phyloP scores from a whole-genome alignment of 2,888 invertebrate species.

The Ochropleura plecta region DNA sequence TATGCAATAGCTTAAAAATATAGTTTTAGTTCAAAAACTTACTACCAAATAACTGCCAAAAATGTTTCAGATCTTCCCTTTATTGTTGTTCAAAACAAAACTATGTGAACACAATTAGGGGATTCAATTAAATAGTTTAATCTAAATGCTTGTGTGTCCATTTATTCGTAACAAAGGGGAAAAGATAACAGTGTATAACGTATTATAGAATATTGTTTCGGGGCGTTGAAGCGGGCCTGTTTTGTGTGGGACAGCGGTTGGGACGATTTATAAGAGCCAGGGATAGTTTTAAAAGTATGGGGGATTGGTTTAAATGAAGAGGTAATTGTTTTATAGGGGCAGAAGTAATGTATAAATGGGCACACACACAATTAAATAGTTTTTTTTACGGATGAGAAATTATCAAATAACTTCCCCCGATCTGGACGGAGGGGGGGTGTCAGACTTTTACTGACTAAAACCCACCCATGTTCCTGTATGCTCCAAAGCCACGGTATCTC shows the following conservation, averaged over 20 bases:
- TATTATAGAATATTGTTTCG: slow-evolving; percentile 77
- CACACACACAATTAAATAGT: no score
- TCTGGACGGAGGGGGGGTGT: no score
- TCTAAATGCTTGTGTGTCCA: slow-evolving; percentile 73
- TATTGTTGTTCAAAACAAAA: slow-evolving; percentile 37
- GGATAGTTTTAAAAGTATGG: slow-evolving; percentile 16
- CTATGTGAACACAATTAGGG: slow-evolving; percentile 49
- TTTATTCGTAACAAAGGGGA: slow-evolving; percentile 69
- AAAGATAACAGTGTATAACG: slow-evolving; percentile 74
- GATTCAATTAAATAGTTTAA: slow-evolving; percentile 71
- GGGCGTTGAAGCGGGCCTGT: slow-evolving; percentile 73
- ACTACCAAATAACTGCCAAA: slow-evolving; percentile 28
- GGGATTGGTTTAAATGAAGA: not conserved
- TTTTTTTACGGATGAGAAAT: no score
- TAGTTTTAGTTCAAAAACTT: not conserved
- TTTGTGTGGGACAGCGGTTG: slow-evolving; percentile 63
- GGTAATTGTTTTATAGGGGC: not conserved
- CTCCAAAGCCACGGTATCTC: no score
- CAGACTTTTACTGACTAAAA: no score
- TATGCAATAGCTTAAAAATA: no score
- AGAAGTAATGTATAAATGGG: not conserved
- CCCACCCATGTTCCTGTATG: no score
- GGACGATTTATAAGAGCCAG: slow-evolving; percentile 41
- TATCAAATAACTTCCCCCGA: no score
- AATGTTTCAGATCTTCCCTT: not conserved